These are phyloP conservation scores for Rhyzopertha dominica DNA, from an alignment of 1,140 invertebrate species.

Conservation along the genomic window DNA sequence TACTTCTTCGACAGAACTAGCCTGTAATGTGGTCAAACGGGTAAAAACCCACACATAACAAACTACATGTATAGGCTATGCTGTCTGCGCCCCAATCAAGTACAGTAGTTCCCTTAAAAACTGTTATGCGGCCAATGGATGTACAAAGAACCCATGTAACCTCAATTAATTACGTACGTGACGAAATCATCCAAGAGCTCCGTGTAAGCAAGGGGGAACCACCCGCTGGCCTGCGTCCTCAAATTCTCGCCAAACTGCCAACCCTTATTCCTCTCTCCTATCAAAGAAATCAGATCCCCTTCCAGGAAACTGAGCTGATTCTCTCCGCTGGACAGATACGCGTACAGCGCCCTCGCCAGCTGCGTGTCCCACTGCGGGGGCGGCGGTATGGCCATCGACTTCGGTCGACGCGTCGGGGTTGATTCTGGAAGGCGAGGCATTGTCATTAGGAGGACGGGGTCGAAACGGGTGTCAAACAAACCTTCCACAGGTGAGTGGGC, in stretches of 20 bases:
- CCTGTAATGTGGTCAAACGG: too few species aligned
- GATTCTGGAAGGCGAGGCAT: background rate
- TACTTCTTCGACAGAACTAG: too few species aligned
- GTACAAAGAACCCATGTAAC: too few species aligned
- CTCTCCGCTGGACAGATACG: constrained; percentile 84
- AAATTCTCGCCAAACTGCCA: constrained; percentile 95
- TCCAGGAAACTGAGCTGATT: constrained; percentile 90
- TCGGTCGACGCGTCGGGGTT: constrained; percentile 59
- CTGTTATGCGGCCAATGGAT: too few species aligned
- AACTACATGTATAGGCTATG: too few species aligned
- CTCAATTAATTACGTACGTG: constrained; percentile 49
- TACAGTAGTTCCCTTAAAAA: too few species aligned
- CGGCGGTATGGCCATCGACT: constrained; percentile 65
- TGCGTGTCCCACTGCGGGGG: constrained; percentile 55
- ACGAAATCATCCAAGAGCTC: constrained; percentile 59
- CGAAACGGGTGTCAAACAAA: constrained; percentile 23
- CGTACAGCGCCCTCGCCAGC: constrained; percentile 78
- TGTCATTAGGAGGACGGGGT: background rate
- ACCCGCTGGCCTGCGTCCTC: constrained; percentile 81
- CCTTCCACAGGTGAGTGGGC: constrained; percentile 53
- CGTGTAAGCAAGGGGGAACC: constrained; percentile 92
- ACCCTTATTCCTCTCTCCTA: constrained; percentile 87
- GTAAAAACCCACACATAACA: too few species aligned
- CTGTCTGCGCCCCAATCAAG: too few species aligned
- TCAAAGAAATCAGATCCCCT: constrained; percentile 80